These are phyloP conservation scores for Camponotus pennsylvanicus DNA, from an alignment of 1,140 invertebrate genomes.

Conservation along the genomic window DNA sequence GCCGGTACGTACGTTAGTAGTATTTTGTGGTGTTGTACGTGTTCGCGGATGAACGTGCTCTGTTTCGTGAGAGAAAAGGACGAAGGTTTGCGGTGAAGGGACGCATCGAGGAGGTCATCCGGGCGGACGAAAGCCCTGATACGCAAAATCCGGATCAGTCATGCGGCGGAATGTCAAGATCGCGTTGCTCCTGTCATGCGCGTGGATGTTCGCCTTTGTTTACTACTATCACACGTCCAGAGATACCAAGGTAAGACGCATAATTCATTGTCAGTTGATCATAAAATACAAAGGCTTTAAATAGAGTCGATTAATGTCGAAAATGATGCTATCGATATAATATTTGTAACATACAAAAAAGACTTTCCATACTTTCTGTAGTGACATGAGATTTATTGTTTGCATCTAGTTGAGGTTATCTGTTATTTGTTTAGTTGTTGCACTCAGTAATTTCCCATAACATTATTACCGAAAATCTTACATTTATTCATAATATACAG, in stretches of 20 bases:
- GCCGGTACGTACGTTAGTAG: conserved; percentile 76
- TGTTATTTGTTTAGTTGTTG: background rate
- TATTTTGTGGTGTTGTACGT: conserved; percentile 48
- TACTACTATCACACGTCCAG: conserved; percentile 87
- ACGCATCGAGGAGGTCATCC: conserved; percentile 7
- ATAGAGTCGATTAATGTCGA: background rate
- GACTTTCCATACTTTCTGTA: background rate
- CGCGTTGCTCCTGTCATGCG: conserved; percentile 86
- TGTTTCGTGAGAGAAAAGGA: conserved; percentile 49
- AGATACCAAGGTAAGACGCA: conserved; percentile 82
- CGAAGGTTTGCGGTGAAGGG: conserved; percentile 54
- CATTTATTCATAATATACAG: background rate
- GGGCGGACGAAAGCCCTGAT: conserved; percentile 21
- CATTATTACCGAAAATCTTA: background rate
- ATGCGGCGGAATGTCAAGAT: conserved; percentile 88
- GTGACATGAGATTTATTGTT: too few species aligned
- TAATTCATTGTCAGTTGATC: conserved; percentile 26
- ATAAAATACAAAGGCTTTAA: background rate
- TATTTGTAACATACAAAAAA: background rate
- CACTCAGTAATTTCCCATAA: background rate
- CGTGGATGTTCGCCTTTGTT: conserved; percentile 88
- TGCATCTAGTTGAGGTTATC: background rate
- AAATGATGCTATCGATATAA: background rate
- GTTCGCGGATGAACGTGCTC: conserved; percentile 69
- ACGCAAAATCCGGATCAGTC: conserved; percentile 67